These are phyloP conservation scores for Malacosoma neustria DNA, from an alignment of 2,888 invertebrate genomes.

Conservation along the genomic window DNA sequence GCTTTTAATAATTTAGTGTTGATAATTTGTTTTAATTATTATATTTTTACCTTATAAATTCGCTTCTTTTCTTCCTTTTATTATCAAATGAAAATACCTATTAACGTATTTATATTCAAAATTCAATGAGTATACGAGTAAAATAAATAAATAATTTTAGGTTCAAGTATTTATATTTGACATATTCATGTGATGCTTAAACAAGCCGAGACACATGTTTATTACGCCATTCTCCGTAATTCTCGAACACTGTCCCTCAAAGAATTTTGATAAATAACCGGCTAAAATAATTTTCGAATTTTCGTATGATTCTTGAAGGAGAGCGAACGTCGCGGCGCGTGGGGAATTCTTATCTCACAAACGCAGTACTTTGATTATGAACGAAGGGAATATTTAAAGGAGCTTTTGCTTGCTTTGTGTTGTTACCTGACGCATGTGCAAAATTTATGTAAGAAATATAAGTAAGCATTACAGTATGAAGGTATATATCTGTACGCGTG, in stretches of 20 bases:
- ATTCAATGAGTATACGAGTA: too few species aligned
- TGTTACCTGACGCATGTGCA: constrained; percentile 52
- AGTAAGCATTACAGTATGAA: constrained; percentile 33
- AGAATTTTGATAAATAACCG: constrained; percentile 64
- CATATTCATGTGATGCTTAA: too few species aligned
- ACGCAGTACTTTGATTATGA: constrained; percentile 71
- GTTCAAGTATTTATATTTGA: too few species aligned
- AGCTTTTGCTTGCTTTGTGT: constrained; percentile 51
- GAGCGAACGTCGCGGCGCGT: constrained; percentile 41
- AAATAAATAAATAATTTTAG: too few species aligned
- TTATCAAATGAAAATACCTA: too few species aligned
- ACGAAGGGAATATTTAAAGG: constrained; percentile 68
- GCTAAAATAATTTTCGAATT: constrained; percentile 42
- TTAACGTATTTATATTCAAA: too few species aligned
- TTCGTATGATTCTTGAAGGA: constrained; percentile 44
- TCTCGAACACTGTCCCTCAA: constrained; percentile 20
- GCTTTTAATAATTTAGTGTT: too few species aligned
- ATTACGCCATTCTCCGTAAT: neutral
- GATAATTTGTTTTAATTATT: too few species aligned
- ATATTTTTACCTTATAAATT: too few species aligned
- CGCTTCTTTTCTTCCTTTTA: too few species aligned
- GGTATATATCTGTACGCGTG: constrained; percentile 19
- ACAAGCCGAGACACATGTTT: neutral
- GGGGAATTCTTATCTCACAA: constrained; percentile 65
- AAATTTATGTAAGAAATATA: constrained; percentile 53